Base-by-base conservation (phyloP, 2,113 vertebrate genomes). In the Myotis davidii region DNA sequence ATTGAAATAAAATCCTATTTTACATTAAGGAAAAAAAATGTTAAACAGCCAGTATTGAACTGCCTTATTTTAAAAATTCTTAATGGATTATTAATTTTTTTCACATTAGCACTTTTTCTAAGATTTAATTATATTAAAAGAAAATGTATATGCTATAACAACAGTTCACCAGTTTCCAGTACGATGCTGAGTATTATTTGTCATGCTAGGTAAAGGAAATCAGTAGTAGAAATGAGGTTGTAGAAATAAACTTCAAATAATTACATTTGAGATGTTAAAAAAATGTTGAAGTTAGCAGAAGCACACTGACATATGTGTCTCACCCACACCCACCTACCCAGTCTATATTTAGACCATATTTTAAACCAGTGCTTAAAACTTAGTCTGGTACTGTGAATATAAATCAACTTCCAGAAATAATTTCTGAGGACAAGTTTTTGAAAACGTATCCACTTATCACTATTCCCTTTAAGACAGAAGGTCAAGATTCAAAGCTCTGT, bases 21-120 rank as follows among this genome's bases (percentile, higher is more conserved):
- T 91, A 73, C 83, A 52, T 6, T 88, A 89, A 42, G 83, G 88
- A 37, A 25, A 83, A 61, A 72, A 87, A 13, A 23, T 52, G 77
- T 81, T 92, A 92, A 94, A 9, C 20, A 97, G 37, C 6, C 17
- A 89, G 2, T 34, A 70, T 32, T 85, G 29, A 83, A 23, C 34
- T 74, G 27, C 11, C n/a, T 81, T 83, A 70, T 95, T 93, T 95
- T 87, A 67, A 94, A 94, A n/a, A 2, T 59, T 94, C 50, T 91
- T 95, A 87, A 27, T 84, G 67, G 42, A 70, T 78, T 92, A 65
- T 82, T 65, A 74, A 37, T 96, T 92, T 96, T 94, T 94, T 48
- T 93, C 23, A 85, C 73, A 72, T 54, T 87, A 91, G 70, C 37
- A 85, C 4, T 85, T 79, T 93, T 92, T 94, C 45, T 27, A 77